Evolutionary conservation across 2,113 vertebrate genomes (phyloP), one percentile per base, ranked within the genome.

Genomic region (Platysteira castanea): DNA sequence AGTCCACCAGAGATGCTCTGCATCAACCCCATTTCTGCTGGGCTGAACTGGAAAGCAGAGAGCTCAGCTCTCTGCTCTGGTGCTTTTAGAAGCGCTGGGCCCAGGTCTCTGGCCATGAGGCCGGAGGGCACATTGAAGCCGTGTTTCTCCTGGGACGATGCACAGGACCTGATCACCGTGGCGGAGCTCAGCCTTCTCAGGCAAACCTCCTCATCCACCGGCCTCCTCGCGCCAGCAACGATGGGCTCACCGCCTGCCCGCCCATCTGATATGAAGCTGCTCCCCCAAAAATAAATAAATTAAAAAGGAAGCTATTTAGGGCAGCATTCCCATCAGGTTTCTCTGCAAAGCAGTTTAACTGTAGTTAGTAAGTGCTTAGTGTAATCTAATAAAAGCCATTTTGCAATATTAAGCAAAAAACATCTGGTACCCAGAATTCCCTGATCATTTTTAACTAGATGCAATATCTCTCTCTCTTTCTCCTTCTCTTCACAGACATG

Each of bases 381-480:
- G 98, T 98, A 98, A 98, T 98, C 98, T 98, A 98, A 98, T 98
- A 98, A 98, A 98, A 98, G 98, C 98, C 98, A 98, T 98, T 98
- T 98, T 98, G 98, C 98, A 98, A 98, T 98, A 98, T 98, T 98
- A 98, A 98, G 98, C 98, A 98, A 98, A 98, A 98, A 98, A 98
- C 98, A 98, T 98, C 98, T 98, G 98, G 98, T 98, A 98, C 98
- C 98, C 98, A 98, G 98, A 98, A 98, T 98, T 98, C 98, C 98
- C 98, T 98, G 97, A 98, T 98, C 98, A 98, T 98, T 98, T 98
- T 98, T 98, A 98, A 98, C 98, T 98, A 98, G 98, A 98, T 98
- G 98, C 98, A 98, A 98, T 98, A 54, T 98, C 98, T 98, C 96
- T 97, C 97, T 96, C 97, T 95, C 97, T 96, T 97, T 96, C 97